A percentile compares a stretch with the other conserved stretches of the same genome.
Evolutionary conservation across 1,140 invertebrate species (phyloP).

Genomic region (Aphelinus atriplicis): DNA sequence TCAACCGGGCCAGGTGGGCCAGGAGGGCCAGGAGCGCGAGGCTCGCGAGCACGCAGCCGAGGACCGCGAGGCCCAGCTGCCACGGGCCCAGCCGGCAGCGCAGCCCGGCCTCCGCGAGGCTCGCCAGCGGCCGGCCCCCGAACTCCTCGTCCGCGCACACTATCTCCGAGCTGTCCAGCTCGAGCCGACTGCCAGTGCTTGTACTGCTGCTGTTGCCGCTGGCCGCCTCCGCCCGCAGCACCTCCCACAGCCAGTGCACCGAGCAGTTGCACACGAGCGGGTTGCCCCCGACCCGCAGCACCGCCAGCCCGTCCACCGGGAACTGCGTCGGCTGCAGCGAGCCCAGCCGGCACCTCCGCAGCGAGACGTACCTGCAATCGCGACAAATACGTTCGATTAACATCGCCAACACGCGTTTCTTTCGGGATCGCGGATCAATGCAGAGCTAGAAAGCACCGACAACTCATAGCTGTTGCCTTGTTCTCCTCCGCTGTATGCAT

Average conservation of each 20-base stretch:
- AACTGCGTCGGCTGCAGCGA: slow-evolving; percentile 82
- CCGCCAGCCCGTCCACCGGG: slow-evolving; percentile 77
- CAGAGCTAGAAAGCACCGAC: no score
- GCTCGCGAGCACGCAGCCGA: slow-evolving; percentile 55
- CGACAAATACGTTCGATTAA: no score
- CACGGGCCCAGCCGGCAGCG: slow-evolving; percentile 57
- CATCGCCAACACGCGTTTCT: no score
- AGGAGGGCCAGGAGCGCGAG: slow-evolving; percentile 55
- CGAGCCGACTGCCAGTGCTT: slow-evolving; percentile 54
- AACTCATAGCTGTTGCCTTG: no score
- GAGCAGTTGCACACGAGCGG: slow-evolving; percentile 89
- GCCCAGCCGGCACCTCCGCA: slow-evolving; percentile 76
- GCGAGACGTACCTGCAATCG: slow-evolving; percentile 67
- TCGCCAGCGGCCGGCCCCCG: slow-evolving; percentile 53
- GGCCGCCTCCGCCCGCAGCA: slow-evolving; percentile 66
- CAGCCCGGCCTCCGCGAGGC: slow-evolving; percentile 56
- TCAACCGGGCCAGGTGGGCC: slow-evolving; percentile 53
- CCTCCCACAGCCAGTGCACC: slow-evolving; percentile 84
- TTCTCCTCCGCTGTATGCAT: no score
- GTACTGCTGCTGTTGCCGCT: slow-evolving; percentile 48
- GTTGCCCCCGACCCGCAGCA: slow-evolving; percentile 80
- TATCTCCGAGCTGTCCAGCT: slow-evolving; percentile 58
- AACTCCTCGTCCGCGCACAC: slow-evolving; percentile 61
- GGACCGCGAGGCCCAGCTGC: slow-evolving; percentile 55
- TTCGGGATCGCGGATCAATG: no score